Conservation (phyloP, 2,888 invertebrate genomes). For the Polydesmus complanatus region DNA sequence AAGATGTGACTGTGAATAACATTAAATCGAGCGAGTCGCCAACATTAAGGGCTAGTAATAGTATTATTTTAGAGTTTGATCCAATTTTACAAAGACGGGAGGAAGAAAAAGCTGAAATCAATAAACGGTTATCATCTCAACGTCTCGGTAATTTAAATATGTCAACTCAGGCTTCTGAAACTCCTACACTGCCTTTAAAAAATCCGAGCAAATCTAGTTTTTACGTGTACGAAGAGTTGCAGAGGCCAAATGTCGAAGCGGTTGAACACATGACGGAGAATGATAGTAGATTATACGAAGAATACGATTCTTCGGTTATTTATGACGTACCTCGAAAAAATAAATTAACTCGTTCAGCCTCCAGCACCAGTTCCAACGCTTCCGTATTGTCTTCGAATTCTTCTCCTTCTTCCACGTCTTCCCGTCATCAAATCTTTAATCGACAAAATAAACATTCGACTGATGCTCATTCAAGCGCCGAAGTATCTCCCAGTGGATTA, state of each 20-base stretch:
- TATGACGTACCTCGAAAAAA: neutral
- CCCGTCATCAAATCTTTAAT: too few species aligned
- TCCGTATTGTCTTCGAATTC: neutral
- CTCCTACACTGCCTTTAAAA: neutral
- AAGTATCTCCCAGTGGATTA: neutral
- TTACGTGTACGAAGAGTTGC: too few species aligned
- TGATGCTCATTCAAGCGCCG: neutral
- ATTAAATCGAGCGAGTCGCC: neutral
- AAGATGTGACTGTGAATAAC: neutral
- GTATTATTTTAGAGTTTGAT: constrained; percentile 11
- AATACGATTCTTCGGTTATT: neutral
- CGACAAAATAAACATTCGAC: neutral
- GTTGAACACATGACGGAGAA: neutral
- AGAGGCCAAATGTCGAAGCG: neutral
- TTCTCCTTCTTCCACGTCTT: neutral
- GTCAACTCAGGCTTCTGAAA: neutral
- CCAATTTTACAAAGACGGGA: constrained; percentile 8
- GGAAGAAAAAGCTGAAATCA: neutral
- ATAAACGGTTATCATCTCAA: neutral
- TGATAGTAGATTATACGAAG: neutral
- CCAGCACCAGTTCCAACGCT: neutral
- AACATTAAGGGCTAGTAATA: neutral
- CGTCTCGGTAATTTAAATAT: neutral
- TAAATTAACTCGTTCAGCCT: neutral
- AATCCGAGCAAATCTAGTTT: too few species aligned